These are phyloP conservation scores for Tetraneura akinire DNA, from an alignment of 1,140 invertebrate species.

Conservation along the genomic window DNA sequence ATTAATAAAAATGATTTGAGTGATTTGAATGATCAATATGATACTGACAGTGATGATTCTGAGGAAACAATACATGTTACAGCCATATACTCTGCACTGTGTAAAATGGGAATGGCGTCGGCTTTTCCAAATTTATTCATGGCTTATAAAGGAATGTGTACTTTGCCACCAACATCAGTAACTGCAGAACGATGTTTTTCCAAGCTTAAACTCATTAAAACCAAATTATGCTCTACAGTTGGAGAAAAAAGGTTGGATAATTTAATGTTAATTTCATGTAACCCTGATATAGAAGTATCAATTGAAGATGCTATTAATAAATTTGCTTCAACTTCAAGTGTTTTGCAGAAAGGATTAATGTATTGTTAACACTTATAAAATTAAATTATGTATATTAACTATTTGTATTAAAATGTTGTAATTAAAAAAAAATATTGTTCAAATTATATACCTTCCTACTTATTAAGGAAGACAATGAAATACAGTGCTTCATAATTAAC, in stretches of 20 bases:
- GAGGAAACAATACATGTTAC: constrained; percentile 2
- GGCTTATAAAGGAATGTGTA: not conserved
- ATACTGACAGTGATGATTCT: not conserved
- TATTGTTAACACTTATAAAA: not conserved
- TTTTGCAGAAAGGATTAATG: not conserved
- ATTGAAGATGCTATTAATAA: constrained; percentile 1
- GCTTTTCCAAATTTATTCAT: constrained; percentile 8
- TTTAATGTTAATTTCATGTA: constrained; percentile 11
- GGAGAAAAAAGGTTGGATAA: constrained; percentile 11
- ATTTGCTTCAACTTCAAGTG: constrained; percentile 6
- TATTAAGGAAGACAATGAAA: not conserved
- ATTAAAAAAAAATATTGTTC: not conserved
- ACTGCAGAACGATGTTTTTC: constrained; percentile 12
- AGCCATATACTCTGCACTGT: not conserved
- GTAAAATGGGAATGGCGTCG: constrained; percentile 1
- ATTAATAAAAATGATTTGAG: not conserved
- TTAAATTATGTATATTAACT: not conserved
- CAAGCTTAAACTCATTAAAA: constrained; percentile 12
- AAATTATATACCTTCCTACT: not conserved
- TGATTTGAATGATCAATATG: not conserved
- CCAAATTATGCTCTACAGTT: not conserved
- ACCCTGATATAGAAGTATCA: not conserved
- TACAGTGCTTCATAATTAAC: not conserved
- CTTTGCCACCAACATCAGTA: not conserved
- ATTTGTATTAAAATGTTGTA: not conserved